Conservation (phyloP, 2,888 invertebrate species). For the Chrysolina oricalcia region DNA sequence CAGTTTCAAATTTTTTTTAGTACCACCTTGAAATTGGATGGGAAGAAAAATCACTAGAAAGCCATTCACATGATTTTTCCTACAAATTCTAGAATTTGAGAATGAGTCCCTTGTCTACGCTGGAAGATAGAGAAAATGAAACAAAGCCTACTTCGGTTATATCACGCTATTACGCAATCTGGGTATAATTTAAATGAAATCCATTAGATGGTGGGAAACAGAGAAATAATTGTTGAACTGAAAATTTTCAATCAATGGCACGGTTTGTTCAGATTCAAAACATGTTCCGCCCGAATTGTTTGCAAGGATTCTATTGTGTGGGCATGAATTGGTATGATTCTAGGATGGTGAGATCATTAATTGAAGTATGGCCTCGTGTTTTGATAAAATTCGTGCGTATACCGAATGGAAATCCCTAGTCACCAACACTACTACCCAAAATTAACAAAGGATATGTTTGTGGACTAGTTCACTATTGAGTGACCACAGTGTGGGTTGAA, state of each 20-base stretch:
- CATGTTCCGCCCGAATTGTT: background rate
- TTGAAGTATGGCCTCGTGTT: background rate
- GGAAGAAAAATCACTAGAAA: too few relatives aligned
- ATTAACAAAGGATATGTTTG: too few relatives aligned
- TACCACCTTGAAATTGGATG: too few relatives aligned
- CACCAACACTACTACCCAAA: too few relatives aligned
- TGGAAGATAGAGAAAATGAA: background rate
- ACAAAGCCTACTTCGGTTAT: background rate
- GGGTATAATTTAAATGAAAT: background rate
- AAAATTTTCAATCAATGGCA: background rate
- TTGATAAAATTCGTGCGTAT: background rate
- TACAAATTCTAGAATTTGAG: too few relatives aligned
- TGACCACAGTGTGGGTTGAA: too few relatives aligned
- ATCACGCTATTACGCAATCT: background rate
- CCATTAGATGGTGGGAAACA: background rate
- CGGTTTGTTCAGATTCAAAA: background rate
- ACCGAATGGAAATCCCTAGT: too few relatives aligned
- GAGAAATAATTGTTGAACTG: background rate
- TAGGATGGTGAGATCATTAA: background rate
- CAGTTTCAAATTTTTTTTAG: too few relatives aligned
- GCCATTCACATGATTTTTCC: too few relatives aligned
- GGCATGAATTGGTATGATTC: background rate
- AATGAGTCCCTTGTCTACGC: too few relatives aligned
- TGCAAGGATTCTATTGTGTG: background rate
- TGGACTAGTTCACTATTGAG: too few relatives aligned